Conservation (phyloP, 2,797 vertebrate species). For the Pipistrellus kuhlii region DNA sequence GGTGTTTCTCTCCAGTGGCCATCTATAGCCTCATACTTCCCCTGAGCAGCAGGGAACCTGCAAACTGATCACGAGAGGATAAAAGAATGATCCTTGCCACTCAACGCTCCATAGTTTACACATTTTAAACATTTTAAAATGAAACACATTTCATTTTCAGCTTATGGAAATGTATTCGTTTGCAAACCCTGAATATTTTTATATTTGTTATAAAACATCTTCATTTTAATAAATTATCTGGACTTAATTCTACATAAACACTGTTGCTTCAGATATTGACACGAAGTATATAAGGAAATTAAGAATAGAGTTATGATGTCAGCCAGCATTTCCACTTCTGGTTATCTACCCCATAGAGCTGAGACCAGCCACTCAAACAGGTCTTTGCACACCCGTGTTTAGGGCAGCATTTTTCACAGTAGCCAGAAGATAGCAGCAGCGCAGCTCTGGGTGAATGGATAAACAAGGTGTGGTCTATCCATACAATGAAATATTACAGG, state of each 20-base stretch:
- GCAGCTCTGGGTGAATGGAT: not conserved
- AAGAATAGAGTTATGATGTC: not conserved
- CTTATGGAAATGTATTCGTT: slow-evolving; percentile 35
- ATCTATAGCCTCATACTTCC: not conserved
- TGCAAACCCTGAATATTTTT: slow-evolving; percentile 68
- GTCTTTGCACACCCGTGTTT: not conserved
- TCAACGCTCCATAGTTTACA: not conserved
- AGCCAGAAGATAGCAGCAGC: not conserved
- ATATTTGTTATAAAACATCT: slow-evolving; percentile 66
- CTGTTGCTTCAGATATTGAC: slow-evolving; percentile 21
- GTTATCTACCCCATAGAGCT: not conserved
- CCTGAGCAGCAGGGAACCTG: not conserved
- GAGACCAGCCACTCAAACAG: not conserved
- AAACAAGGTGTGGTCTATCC: not conserved
- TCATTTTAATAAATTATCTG: slow-evolving; percentile 45
- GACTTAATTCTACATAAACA: slow-evolving; percentile 74
- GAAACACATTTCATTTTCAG: not conserved
- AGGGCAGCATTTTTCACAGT: not conserved
- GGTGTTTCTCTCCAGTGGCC: not conserved
- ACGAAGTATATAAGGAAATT: slow-evolving; percentile 4
- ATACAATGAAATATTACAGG: not conserved
- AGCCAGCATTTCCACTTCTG: not conserved
- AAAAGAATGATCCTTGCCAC: not conserved
- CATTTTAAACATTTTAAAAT: not conserved
- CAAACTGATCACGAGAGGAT: slow-evolving; percentile 12